Evolutionary conservation across 2,888 invertebrate species (phyloP).

Genomic region (Rhingia campestris): DNA sequence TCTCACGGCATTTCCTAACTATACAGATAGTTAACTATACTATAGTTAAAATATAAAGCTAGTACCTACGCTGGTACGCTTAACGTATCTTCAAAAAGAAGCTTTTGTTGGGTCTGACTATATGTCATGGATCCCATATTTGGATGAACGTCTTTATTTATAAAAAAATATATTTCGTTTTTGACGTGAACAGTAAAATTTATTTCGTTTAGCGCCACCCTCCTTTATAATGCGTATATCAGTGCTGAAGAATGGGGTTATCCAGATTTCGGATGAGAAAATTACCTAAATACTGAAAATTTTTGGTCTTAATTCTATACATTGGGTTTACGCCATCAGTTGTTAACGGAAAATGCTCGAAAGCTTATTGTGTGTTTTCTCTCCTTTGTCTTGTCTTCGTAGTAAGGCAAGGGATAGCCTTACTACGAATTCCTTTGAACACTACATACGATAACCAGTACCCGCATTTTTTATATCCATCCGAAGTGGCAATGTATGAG

Average conservation of each 20-base stretch:
- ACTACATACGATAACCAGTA: constrained; percentile 1
- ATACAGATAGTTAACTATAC: no score
- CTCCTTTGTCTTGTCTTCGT: constrained; percentile 5
- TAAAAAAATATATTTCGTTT: neutral
- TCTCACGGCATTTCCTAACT: constrained; percentile 50
- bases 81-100: no score
- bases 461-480: constrained; percentile 17
- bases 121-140: no score
- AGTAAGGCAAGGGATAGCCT: neutral
- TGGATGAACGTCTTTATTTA: neutral
- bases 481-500: constrained; percentile 26
- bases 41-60: no score
- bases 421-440: constrained; percentile 13
- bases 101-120: no score
- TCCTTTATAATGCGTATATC: no score
- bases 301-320: neutral
- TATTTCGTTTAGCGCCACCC: no score
- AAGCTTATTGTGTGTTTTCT: neutral
- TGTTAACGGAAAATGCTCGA: neutral
- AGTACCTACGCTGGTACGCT: no score
- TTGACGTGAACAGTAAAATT: no score
- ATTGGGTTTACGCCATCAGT: neutral
- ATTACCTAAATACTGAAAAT: no score
- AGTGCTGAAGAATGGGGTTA: no score
- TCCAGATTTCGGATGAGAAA: no score